These are phyloP conservation scores for Tinea trinotella DNA, from an alignment of 2,888 invertebrate genomes.

Conservation along the genomic window DNA sequence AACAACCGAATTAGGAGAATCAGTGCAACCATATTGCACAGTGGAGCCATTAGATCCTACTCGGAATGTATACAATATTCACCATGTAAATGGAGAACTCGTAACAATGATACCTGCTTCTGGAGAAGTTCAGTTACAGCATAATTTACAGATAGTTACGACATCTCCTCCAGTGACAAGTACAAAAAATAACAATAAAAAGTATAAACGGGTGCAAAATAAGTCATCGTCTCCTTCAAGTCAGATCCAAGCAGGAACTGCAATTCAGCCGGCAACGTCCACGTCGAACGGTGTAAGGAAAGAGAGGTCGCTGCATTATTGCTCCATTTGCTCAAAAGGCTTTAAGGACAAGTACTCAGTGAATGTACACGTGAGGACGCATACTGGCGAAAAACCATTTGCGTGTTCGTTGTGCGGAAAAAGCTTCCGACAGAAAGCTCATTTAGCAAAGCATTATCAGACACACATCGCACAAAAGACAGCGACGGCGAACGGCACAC, in stretches of 20 bases:
- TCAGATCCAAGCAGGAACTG: slow-evolving; percentile 49
- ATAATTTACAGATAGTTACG: slow-evolving; percentile 70
- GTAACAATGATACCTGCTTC: slow-evolving; percentile 64
- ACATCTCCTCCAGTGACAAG: slow-evolving; percentile 75
- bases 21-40: slow-evolving; percentile 80
- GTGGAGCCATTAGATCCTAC: slow-evolving; percentile 67
- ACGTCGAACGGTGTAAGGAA: slow-evolving; percentile 83
- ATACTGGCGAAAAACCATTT: slow-evolving; percentile 98
- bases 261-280: slow-evolving; percentile 68
- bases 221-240: slow-evolving; percentile 60
- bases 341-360: slow-evolving; percentile 98
- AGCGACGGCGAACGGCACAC: slow-evolving; percentile 76
- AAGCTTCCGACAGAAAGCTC: slow-evolving; percentile 93
- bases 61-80: slow-evolving; percentile 69
- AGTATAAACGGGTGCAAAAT: slow-evolving; percentile 77
- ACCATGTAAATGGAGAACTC: slow-evolving; percentile 60
- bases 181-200: slow-evolving; percentile 76
- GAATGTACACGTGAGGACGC: slow-evolving; percentile 97
- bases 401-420: slow-evolving; percentile 94
- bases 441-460: slow-evolving; percentile 93
- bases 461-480: slow-evolving; percentile 92
- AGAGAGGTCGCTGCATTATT: slow-evolving; percentile 90
- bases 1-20: slow-evolving; percentile 85
- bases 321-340: slow-evolving; percentile 94
- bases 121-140: slow-evolving; percentile 57